These are phyloP conservation scores for Boloria euphrosyne DNA, from an alignment of 2,888 invertebrate species.

Conservation along the genomic window DNA sequence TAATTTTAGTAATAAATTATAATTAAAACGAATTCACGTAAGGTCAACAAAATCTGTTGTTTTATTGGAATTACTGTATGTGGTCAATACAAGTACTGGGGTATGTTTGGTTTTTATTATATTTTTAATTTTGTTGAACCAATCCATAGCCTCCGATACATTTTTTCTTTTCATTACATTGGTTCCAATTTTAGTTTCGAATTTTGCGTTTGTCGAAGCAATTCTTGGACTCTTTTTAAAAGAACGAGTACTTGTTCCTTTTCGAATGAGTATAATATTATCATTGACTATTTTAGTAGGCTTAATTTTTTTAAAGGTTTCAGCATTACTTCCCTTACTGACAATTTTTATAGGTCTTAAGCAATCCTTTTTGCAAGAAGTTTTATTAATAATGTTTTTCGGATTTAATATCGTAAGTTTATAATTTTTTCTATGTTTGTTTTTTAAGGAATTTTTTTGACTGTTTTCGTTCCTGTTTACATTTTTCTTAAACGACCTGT, in stretches of 20 bases:
- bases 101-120: slow-evolving; percentile 45
- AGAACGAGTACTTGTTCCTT: not conserved
- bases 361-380: not conserved
- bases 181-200: not conserved
- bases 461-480: not conserved
- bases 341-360: slow-evolving; percentile 8
- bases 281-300: not conserved
- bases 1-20: too few species aligned
- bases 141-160: slow-evolving; percentile 50
- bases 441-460: not conserved
- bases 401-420: not conserved
- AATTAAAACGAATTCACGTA: slow-evolving; percentile 44
- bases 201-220: not conserved
- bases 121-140: slow-evolving; percentile 54
- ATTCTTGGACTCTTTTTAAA: not conserved
- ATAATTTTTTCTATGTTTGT: not conserved
- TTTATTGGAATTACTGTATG: slow-evolving; percentile 25
- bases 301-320: not conserved
- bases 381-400: not conserved
- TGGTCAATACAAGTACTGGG: slow-evolving; percentile 45
- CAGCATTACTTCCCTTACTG: not conserved
- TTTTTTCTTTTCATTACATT: not conserved
- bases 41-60: slow-evolving; percentile 52
- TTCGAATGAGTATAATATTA: not conserved
- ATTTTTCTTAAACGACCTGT: not conserved